Base-by-base conservation (phyloP, 2,113 vertebrate genomes). In the Myiozetetes cayanensis region DNA sequence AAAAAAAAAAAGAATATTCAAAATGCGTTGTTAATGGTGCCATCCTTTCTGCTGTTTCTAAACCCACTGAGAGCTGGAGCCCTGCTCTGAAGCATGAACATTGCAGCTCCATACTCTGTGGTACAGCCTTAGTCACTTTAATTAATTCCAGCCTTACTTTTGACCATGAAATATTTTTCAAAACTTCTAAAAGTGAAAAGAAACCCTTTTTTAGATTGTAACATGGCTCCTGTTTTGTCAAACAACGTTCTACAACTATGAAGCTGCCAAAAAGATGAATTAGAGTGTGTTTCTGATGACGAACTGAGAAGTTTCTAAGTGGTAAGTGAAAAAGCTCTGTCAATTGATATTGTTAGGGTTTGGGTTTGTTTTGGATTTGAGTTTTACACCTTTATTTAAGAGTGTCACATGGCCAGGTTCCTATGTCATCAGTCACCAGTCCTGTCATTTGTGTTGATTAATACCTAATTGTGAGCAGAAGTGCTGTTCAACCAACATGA, bases 1-100 rank as follows among this genome's bases (percentile, higher is more conserved):
- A 46, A 13, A 46, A 6, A 37, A 76, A n/a, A 47, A 52, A 47
- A 80, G 7, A 49, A 33, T 47, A 31, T 10, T 84, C 3, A 35
- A 35, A 75, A 53, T 72, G 58, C 33, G n/a, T 72, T 70, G 53
- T 41, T 67, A 44, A 23, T 47, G 47, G 20, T 84, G 33, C 22
- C 22, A 56, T 80, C 44, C 67, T 92, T 94, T 96, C n/a, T 92
- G 27, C 41, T 92, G 73, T 61, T 92, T 94, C 90, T 76, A 96
- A 81, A 59, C 27, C 65, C 90, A 43, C 71, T 18, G 50, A 25
- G 59, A 83, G 65, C 70, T 89, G 82, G 55, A 90, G 55, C 28
- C 41, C n/a, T 62, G 53, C 62, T 96, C 41, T 84, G 33, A 78
- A 84, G 76, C 46, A 25, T 9, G 61, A 90, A 37, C 56, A 9